phyloP scores from a whole-genome alignment of 2,113 vertebrate genomes.

The Elephantulus edwardii region DNA sequence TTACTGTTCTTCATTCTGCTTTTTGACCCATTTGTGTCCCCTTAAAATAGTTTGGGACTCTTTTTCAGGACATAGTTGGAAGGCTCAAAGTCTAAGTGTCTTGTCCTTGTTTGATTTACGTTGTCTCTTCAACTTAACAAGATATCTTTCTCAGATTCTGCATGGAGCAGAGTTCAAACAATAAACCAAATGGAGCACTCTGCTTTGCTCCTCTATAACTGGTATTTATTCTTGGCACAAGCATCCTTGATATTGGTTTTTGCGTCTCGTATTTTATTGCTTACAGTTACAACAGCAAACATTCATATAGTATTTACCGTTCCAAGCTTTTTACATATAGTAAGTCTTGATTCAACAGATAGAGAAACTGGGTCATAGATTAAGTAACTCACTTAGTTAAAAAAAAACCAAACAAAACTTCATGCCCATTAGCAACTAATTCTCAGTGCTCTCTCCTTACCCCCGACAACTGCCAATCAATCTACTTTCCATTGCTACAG shows the following conservation, averaged over 20 bases:
- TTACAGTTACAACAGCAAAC: background rate
- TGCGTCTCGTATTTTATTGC: background rate
- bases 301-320: background rate
- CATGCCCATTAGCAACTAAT: background rate
- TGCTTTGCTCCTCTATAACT: background rate
- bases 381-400: background rate
- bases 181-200: background rate
- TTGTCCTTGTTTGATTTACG: background rate
- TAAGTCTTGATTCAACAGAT: background rate
- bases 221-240: background rate
- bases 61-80: background rate
- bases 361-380: background rate
- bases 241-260: background rate
- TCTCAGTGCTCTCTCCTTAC: background rate
- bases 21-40: background rate
- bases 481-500: background rate
- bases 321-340: background rate
- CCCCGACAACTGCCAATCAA: background rate
- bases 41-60: background rate
- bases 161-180: background rate
- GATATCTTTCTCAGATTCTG: background rate
- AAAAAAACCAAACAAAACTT: background rate
- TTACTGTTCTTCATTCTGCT: background rate
- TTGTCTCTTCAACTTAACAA: background rate
- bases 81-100: background rate